Conservation (phyloP, 2,888 invertebrate species). For the Drosophila tripunctata region DNA sequence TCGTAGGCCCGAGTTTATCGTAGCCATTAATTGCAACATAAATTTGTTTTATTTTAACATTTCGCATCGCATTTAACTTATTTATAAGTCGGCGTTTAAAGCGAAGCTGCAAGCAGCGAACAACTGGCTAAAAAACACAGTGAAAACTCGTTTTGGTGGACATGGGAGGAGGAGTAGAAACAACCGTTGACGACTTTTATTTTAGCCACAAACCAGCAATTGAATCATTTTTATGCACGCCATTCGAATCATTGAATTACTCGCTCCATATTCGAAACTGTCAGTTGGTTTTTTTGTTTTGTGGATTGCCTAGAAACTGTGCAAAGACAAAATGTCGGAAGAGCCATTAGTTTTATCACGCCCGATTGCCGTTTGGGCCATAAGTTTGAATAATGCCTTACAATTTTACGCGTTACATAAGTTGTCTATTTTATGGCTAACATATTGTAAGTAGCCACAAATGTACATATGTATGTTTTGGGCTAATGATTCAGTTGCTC, state of each 20-base stretch:
- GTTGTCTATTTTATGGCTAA: not conserved
- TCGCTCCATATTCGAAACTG: conserved; percentile 69
- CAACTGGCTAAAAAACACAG: conserved; percentile 30
- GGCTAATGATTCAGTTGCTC: not conserved
- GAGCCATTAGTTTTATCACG: conserved; percentile 26
- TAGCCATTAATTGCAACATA: conserved; percentile 79
- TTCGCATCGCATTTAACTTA: conserved; percentile 77
- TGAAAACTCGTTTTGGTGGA: conserved; percentile 61
- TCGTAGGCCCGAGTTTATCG: conserved; percentile 70
- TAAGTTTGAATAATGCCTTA: conserved; percentile 20
- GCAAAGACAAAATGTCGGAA: conserved; percentile 21
- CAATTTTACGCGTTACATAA: conserved; percentile 4
- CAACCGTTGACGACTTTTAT: conserved; percentile 65
- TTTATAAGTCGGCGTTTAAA: conserved; percentile 74
- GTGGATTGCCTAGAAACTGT: too few species aligned
- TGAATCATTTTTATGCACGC: conserved; percentile 78
- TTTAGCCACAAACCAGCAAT: conserved; percentile 69
- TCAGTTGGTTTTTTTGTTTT: too few species aligned
- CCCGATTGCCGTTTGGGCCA: conserved; percentile 13
- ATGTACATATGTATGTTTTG: too few species aligned
- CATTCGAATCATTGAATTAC: conserved; percentile 67
- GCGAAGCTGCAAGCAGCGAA: conserved; percentile 23
- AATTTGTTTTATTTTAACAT: conserved; percentile 79
- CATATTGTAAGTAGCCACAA: not conserved
- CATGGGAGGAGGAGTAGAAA: conserved; percentile 13